These are phyloP conservation scores for Azorinus chamasolen DNA, from an alignment of 2,888 invertebrate genomes.

Conservation along the genomic window DNA sequence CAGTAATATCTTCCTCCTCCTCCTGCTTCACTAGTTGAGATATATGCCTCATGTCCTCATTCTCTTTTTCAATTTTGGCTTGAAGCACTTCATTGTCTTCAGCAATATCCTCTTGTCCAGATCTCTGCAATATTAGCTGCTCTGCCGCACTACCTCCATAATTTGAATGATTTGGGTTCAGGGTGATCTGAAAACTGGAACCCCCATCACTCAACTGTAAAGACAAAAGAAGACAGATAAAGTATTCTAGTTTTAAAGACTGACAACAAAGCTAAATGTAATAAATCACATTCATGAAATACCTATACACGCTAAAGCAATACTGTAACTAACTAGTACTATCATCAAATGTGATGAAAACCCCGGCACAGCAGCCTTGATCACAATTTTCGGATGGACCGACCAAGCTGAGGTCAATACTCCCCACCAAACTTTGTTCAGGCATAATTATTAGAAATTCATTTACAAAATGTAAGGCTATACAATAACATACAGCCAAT, in stretches of 20 bases:
- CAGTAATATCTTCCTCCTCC: constrained; percentile 27
- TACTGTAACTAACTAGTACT: background rate
- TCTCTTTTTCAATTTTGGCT: background rate
- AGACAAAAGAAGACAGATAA: constrained; percentile 7
- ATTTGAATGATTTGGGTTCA: constrained; percentile 39
- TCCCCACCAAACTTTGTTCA: too few relatives aligned
- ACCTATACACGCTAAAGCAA: background rate
- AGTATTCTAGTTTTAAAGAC: background rate
- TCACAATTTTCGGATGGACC: too few relatives aligned
- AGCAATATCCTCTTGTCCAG: constrained; percentile 5
- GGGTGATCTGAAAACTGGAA: constrained; percentile 19
- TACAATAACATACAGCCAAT: too few relatives aligned
- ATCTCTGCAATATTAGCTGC: constrained; percentile 23
- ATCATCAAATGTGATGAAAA: too few relatives aligned
- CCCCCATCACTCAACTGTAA: constrained; percentile 11
- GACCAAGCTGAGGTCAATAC: too few relatives aligned
- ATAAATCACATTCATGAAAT: background rate
- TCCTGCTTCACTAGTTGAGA: constrained; percentile 5
- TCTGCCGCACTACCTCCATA: constrained; percentile 36
- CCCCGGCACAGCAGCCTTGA: too few relatives aligned
- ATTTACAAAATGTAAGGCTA: too few relatives aligned
- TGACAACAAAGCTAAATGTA: too few relatives aligned
- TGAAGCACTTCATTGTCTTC: background rate
- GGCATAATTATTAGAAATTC: too few relatives aligned
- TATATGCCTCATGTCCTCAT: constrained; percentile 3